These are phyloP conservation scores for Troilus luridus DNA, from an alignment of 2,888 invertebrate genomes.

Conservation along the genomic window DNA sequence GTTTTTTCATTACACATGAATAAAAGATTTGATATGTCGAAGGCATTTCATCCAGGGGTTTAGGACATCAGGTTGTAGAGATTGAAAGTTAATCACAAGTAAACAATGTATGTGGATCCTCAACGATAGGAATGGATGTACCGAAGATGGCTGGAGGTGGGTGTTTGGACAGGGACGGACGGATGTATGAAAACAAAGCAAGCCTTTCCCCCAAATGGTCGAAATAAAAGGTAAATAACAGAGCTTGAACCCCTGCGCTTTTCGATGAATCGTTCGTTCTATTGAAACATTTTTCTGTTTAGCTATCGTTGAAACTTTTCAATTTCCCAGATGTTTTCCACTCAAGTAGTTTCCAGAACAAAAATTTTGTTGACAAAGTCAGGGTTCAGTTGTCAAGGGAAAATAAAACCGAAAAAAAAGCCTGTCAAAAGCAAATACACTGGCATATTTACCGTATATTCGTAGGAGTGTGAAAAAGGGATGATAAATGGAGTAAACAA, in stretches of 20 bases:
- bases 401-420: neutral
- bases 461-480: neutral
- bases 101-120: neutral
- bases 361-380: neutral
- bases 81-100: constrained; percentile 12
- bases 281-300: constrained; percentile 35
- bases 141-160: neutral
- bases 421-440: neutral
- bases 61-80: neutral
- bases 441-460: neutral
- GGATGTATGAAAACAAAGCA: constrained; percentile 42
- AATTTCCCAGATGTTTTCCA: constrained; percentile 28
- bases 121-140: neutral
- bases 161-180: constrained; percentile 7
- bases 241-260: neutral
- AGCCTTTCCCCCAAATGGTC: neutral
- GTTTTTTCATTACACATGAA: neutral
- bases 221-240: constrained; percentile 40
- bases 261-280: neutral
- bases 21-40: neutral
- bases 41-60: neutral
- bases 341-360: neutral
- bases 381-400: neutral
- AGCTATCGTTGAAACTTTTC: constrained; percentile 2
- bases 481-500: neutral